These are phyloP conservation scores for Sebastes aleutianus DNA, from an alignment of 2,797 vertebrate genomes.

Conservation along the genomic window DNA sequence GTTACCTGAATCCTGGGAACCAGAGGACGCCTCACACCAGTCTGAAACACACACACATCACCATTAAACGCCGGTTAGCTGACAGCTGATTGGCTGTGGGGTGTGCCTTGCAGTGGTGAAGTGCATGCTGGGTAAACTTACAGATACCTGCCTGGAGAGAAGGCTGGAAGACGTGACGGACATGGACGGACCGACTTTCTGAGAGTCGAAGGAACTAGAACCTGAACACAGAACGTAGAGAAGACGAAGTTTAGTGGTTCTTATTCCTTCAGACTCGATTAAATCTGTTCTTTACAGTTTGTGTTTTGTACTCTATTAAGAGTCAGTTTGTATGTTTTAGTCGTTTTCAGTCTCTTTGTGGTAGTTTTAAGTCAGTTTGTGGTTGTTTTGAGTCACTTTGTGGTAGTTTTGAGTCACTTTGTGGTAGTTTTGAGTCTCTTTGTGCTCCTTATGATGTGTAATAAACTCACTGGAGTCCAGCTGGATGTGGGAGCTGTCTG, in stretches of 20 bases:
- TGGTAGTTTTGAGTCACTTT: not conserved
- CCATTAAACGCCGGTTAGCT: constrained; percentile 17
- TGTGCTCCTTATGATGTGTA: not conserved
- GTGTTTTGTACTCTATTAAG: not conserved
- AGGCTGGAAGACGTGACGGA: constrained; percentile 92
- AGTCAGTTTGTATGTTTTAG: not conserved
- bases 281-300: not conserved
- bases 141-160: constrained; percentile 92
- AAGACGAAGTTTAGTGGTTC: not conserved
- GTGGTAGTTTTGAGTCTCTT: not conserved
- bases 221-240: constrained; percentile 73
- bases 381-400: not conserved
- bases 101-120: not conserved
- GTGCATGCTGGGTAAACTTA: constrained; percentile 79
- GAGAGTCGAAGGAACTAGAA: constrained; percentile 94
- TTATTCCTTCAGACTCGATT: not conserved
- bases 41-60: constrained; percentile 63
- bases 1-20: constrained; percentile 98
- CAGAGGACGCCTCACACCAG: constrained; percentile 78
- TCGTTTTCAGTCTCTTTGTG: not conserved
- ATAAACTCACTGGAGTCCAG: constrained; percentile 93
- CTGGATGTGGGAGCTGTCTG: constrained; percentile 87
- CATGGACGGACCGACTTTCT: constrained; percentile 93
- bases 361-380: not conserved
- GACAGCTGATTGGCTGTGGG: constrained; percentile 1